Conservation (phyloP, 2,888 invertebrate species). For the Drosophila nigricruria region DNA sequence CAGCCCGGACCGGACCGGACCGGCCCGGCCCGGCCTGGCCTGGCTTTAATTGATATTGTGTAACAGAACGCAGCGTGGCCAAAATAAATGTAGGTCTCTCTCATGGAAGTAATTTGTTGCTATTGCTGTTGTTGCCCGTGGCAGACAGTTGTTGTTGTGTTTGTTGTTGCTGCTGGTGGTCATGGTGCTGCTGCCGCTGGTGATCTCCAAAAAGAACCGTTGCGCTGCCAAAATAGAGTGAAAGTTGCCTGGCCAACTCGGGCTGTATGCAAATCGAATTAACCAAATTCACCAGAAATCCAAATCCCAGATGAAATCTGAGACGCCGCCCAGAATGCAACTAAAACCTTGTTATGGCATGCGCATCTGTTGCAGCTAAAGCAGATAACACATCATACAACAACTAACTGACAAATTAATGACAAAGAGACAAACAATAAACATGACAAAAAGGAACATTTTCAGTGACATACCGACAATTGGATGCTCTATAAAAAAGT, state of each 20-base stretch:
- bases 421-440: slow-evolving; percentile 52
- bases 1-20: slow-evolving; percentile 27
- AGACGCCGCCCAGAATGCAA: slow-evolving; percentile 46
- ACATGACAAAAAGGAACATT: slow-evolving; percentile 1
- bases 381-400: slow-evolving; percentile 44
- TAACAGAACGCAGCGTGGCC: slow-evolving; percentile 78
- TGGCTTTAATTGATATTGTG: slow-evolving; percentile 74
- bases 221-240: slow-evolving; percentile 77
- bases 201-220: slow-evolving; percentile 70
- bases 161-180: slow-evolving; percentile 12
- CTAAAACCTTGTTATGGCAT: slow-evolving; percentile 31
- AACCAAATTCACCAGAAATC: slow-evolving; percentile 56
- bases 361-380: slow-evolving; percentile 31
- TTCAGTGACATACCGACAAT: background rate
- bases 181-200: slow-evolving; percentile 7
- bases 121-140: slow-evolving; percentile 40
- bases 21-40: slow-evolving; percentile 18
- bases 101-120: slow-evolving; percentile 61
- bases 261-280: slow-evolving; percentile 71
- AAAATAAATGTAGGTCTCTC: slow-evolving; percentile 67
- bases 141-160: slow-evolving; percentile 23
- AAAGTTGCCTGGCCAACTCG: slow-evolving; percentile 62
- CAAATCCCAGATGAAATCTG: slow-evolving; percentile 57
- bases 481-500: slow-evolving; percentile 33
- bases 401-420: slow-evolving; percentile 66